Conservation (phyloP, 2,888 invertebrate genomes). For the Netelia virgata region DNA sequence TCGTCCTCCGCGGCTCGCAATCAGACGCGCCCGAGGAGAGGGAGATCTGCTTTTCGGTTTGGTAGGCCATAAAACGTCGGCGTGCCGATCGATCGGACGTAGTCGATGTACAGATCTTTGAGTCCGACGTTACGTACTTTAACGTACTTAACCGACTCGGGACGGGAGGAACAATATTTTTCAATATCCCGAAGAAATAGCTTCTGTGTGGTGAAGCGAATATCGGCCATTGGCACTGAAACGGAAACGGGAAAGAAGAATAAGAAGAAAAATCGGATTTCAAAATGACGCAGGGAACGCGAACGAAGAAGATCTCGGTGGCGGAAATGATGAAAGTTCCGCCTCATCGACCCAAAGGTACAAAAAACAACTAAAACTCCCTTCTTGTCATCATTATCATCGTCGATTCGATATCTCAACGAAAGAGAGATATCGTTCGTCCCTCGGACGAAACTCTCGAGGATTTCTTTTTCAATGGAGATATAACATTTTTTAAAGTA, state of each 20-base stretch:
- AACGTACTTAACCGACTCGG: not conserved
- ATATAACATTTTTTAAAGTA: too few species aligned
- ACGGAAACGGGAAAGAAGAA: not conserved
- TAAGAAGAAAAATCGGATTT: not conserved
- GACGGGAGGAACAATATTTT: too few species aligned
- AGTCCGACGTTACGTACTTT: constrained; percentile 1
- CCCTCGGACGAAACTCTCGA: too few species aligned
- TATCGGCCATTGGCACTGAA: not conserved
- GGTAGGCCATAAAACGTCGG: constrained; percentile 75
- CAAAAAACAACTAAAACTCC: not conserved
- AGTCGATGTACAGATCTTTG: constrained; percentile 72
- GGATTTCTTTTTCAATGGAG: too few species aligned
- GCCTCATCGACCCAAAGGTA: constrained; percentile 79
- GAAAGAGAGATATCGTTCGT: not conserved
- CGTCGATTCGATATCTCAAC: not conserved
- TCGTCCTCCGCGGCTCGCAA: constrained; percentile 16
- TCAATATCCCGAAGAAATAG: constrained; percentile 8
- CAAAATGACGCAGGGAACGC: constrained; percentile 73
- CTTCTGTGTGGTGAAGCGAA: not conserved
- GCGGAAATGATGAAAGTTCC: constrained; percentile 80
- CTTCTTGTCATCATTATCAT: not conserved
- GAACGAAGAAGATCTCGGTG: constrained; percentile 78
- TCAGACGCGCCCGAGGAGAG: constrained; percentile 61
- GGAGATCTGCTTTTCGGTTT: constrained; percentile 73
- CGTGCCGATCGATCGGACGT: constrained; percentile 70